Evolutionary conservation across 1,140 invertebrate species (phyloP).

Genomic region (Aleiodes sp.): DNA sequence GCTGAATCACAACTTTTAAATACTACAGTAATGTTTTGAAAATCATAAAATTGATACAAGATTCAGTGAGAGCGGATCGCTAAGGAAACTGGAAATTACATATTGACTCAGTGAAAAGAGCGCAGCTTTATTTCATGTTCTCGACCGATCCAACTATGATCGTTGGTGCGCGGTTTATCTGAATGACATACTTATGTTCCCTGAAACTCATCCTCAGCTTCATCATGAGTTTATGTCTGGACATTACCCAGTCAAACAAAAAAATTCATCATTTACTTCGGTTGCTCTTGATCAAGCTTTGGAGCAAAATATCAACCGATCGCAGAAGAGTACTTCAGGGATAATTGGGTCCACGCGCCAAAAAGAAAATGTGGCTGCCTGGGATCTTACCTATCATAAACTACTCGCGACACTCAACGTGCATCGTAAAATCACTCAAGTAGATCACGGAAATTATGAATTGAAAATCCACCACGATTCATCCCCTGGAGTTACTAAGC

Average conservation of each 20-base stretch:
- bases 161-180: constrained; percentile 12
- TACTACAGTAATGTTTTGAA: constrained; percentile 20
- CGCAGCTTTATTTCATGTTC: constrained; percentile 12
- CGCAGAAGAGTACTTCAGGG: constrained; percentile 8
- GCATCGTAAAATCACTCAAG: neutral
- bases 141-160: constrained; percentile 12
- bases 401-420: neutral
- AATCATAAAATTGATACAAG: neutral
- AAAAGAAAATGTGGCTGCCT: constrained; percentile 19
- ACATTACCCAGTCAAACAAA: constrained; percentile 8
- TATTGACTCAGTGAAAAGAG: constrained; percentile 1
- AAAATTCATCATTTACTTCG: constrained; percentile 11
- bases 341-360: constrained; percentile 4
- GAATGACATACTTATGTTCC: constrained; percentile 21
- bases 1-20: constrained; percentile 1
- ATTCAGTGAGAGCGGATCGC: constrained; percentile 18
- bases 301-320: constrained; percentile 20
- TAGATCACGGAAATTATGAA: constrained; percentile 18
- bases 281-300: constrained; percentile 17
- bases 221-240: constrained; percentile 18
- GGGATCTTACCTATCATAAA: constrained; percentile 21
- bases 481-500: neutral
- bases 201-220: constrained; percentile 1
- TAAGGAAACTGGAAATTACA: constrained; percentile 19
- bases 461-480: constrained; percentile 22